These are phyloP conservation scores for Pantherophis alleghaniensis DNA, from an alignment of 2,797 vertebrate species.

Conservation along the genomic window DNA sequence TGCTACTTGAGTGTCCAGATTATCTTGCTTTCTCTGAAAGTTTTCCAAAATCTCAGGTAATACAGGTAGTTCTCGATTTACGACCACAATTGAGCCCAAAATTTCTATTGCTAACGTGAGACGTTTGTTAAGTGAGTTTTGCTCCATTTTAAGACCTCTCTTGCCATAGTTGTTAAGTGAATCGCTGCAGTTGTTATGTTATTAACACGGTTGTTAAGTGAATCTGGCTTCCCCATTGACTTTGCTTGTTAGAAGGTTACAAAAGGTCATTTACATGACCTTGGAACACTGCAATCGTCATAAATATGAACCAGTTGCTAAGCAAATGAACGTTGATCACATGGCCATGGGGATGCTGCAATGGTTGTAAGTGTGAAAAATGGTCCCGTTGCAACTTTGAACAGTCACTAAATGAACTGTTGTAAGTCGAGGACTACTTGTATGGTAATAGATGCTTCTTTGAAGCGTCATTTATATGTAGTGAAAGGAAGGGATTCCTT, in stretches of 20 bases:
- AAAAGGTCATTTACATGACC: neutral
- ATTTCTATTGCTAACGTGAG: neutral
- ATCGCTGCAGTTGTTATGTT: neutral
- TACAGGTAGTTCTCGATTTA: neutral
- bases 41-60: neutral
- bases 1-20: neutral
- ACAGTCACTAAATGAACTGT: neutral
- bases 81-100: neutral
- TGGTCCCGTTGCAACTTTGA: neutral
- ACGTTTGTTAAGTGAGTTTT: neutral
- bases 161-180: neutral
- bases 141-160: neutral
- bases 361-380: neutral
- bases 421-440: neutral
- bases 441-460: neutral
- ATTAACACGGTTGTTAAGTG: neutral
- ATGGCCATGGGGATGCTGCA: neutral
- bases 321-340: neutral
- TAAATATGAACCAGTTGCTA: neutral
- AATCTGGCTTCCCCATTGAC: neutral
- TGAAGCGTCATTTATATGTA: neutral
- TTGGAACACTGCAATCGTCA: neutral
- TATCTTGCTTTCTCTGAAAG: neutral
- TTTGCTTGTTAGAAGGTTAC: neutral
- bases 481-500: neutral